These are phyloP conservation scores for Aphis gossypii DNA, from an alignment of 1,140 invertebrate genomes.

Conservation along the genomic window DNA sequence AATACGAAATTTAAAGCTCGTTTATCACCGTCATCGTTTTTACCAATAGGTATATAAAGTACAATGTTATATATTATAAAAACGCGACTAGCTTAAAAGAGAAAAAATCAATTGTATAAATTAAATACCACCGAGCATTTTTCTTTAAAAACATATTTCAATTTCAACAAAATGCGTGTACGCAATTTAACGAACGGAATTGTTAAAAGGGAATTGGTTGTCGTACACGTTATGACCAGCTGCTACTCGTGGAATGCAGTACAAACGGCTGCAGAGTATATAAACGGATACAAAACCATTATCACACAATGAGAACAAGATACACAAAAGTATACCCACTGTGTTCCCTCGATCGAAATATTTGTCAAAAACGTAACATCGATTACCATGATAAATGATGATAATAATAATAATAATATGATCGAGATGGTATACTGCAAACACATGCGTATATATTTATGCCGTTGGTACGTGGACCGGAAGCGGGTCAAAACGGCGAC, in stretches of 20 bases:
- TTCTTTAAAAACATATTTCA: constrained; percentile 1
- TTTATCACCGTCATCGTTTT: neutral
- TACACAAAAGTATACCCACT: neutral
- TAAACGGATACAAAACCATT: neutral
- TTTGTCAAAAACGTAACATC: constrained; percentile 18
- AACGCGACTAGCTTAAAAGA: neutral
- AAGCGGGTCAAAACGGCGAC: neutral
- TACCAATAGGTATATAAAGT: neutral
- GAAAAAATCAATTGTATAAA: neutral
- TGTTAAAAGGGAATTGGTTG: neutral
- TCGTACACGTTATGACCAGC: constrained; percentile 6
- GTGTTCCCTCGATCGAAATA: neutral
- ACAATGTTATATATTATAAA: neutral
- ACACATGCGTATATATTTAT: neutral
- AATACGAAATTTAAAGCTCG: neutral
- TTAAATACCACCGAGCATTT: neutral
- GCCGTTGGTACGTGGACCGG: neutral
- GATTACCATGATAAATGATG: neutral
- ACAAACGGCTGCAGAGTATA: neutral
- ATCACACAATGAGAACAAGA: neutral
- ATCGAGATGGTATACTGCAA: neutral
- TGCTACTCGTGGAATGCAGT: constrained; percentile 8
- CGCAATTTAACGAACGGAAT: neutral
- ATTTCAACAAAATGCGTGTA: neutral
- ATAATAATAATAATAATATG: neutral